Percentiles rank a stretch among this genome's conserved stretches.
Evolutionary conservation across 2,797 vertebrate species (phyloP).

Genomic region (Scarus forsteni): DNA sequence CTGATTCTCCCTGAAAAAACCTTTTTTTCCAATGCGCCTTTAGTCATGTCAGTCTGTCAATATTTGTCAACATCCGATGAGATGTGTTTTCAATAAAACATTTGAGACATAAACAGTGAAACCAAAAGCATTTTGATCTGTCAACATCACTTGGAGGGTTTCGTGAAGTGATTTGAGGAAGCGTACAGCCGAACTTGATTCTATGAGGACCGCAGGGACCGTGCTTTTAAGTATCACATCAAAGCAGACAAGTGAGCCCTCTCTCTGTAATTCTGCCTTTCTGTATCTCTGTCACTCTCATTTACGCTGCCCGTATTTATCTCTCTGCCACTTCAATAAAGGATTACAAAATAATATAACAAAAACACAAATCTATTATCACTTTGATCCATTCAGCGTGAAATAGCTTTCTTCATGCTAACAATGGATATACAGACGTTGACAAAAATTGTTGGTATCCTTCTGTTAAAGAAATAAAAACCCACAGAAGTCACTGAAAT

Average conservation of each 20-base stretch:
- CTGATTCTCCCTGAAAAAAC: constrained; percentile 24
- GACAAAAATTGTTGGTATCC: too few species aligned
- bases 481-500: too few species aligned
- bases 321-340: constrained; percentile 5
- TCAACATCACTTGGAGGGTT: constrained; percentile 64
- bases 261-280: constrained; percentile 19
- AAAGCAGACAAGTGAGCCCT: constrained; percentile 58
- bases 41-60: constrained; percentile 53
- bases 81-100: constrained; percentile 53
- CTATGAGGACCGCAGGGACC: constrained; percentile 50
- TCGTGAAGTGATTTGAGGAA: constrained; percentile 52
- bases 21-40: constrained; percentile 22
- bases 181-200: constrained; percentile 36
- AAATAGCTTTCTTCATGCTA: background rate
- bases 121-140: constrained; percentile 61
- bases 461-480: too few species aligned
- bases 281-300: constrained; percentile 23
- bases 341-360: background rate
- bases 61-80: constrained; percentile 58
- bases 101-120: constrained; percentile 47
- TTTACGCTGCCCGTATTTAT: constrained; percentile 17
- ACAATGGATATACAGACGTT: constrained; percentile 21
- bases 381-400: background rate
- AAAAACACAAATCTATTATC: background rate
- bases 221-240: constrained; percentile 54